Evolutionary conservation across 2,113 vertebrate species (phyloP), one percentile per base, ranked within the genome.

Genomic region (Progne subis): DNA sequence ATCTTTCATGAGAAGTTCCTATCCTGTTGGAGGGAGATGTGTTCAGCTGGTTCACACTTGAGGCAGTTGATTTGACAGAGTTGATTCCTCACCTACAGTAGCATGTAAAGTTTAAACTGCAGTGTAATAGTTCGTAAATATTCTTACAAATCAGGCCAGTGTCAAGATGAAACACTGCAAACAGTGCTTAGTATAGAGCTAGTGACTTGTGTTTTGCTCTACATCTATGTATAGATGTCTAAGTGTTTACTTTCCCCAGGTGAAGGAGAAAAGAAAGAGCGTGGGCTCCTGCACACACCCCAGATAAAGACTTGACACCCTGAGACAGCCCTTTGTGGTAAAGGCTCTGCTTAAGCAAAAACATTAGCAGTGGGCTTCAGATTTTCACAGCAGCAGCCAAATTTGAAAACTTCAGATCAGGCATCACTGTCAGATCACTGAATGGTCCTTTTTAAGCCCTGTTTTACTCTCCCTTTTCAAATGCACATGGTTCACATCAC

Each of bases 281-380:
- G 25, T 55, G 6, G 2, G 4, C 9, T 86, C 12, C n/a, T 86
- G 19, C 23, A 55, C 9, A 16, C 8, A 53, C 2, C 11, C 21
- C 21, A 12, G 47, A 34, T 24, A 75, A 83, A 9, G 43, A 50
- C 57, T 46, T 95, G 64, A 61, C 28, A 50, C 13, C 12, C 12
- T 79, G 41, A 92, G 18, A 31, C 12, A 49, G 20, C 34, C 26
- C 9, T 85, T 52, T 57, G 50, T 65, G 49, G 50, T 70, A 50
- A 88, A 77, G 41, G 24, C 20, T 37, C n/a, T 90, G 24, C 59
- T 56, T n/a, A 52, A 43, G 14, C 11, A 80, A 23, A 28, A 64
- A 25, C 0, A 0, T 6, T 37, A 46, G 17, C 43, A 63, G 34
- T 6, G 4, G 6, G 4, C 13, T 83, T 14, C 64, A 77, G 80